phyloP scores from a whole-genome alignment of 2,113 vertebrate genomes.

The Calidris pygmaea region DNA sequence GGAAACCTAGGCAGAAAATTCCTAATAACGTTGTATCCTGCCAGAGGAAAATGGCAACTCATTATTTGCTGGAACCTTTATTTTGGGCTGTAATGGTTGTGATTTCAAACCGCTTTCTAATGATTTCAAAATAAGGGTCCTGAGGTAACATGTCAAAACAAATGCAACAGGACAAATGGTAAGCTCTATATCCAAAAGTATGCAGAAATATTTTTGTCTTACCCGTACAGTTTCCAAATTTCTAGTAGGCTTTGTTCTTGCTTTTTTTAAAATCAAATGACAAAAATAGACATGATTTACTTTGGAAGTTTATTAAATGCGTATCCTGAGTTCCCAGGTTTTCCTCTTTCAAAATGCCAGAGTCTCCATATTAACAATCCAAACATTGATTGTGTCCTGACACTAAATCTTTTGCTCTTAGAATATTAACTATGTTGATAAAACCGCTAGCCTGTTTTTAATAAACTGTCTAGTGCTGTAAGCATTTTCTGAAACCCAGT shows the following conservation, averaged over 20 bases:
- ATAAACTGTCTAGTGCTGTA: constrained; percentile 27
- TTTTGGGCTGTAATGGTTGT: neutral
- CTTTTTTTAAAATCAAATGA: neutral
- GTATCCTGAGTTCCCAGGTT: neutral
- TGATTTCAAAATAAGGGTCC: constrained; percentile 2
- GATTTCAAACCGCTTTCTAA: constrained; percentile 3
- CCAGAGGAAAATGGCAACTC: constrained; percentile 9
- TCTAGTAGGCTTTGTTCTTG: neutral
- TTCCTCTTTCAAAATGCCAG: neutral
- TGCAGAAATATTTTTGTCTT: neutral
- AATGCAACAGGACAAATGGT: neutral
- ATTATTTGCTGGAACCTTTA: constrained; percentile 1
- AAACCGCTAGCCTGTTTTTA: constrained; percentile 19
- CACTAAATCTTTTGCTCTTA: constrained; percentile 38
- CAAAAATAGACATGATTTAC: neutral
- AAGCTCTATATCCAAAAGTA: neutral
- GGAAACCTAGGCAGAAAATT: constrained; percentile 52
- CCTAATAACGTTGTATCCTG: neutral
- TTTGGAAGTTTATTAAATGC: neutral
- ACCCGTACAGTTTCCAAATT: neutral
- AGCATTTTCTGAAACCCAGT: constrained; percentile 34
- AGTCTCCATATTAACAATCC: neutral
- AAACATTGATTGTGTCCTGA: constrained; percentile 10
- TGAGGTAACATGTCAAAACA: neutral
- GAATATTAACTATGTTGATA: constrained; percentile 47